Conservation (phyloP, 2,797 vertebrate species). For the Pachyuromys duprasi region DNA sequence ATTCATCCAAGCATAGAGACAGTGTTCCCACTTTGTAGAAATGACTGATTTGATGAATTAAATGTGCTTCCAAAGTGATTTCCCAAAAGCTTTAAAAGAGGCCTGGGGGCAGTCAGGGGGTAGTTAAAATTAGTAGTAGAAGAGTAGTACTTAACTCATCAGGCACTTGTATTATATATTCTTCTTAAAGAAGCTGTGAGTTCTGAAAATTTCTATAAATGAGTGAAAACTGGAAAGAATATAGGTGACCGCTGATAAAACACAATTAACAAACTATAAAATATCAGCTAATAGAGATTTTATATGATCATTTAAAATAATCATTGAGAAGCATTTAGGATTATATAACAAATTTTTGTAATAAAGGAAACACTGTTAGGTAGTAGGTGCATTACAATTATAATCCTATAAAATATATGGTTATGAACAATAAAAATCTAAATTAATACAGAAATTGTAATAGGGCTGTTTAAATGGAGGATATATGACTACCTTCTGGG, state of each 20-base stretch:
- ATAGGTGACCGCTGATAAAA: slow-evolving; percentile 43
- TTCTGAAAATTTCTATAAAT: slow-evolving; percentile 63
- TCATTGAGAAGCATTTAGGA: slow-evolving; percentile 47
- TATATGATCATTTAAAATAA: slow-evolving; percentile 58
- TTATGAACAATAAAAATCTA: slow-evolving; percentile 58
- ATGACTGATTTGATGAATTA: slow-evolving; percentile 77
- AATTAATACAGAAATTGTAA: slow-evolving; percentile 66
- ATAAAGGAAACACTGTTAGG: slow-evolving; percentile 51
- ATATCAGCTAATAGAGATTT: slow-evolving; percentile 26
- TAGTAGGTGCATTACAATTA: slow-evolving; percentile 31
- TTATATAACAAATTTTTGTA: slow-evolving; percentile 35
- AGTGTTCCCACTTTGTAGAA: slow-evolving; percentile 67
- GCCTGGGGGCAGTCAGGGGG: neutral
- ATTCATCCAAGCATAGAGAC: slow-evolving; percentile 74
- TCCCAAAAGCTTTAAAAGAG: slow-evolving; percentile 67
- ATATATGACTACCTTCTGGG: slow-evolving; percentile 39
- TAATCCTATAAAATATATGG: slow-evolving; percentile 51
- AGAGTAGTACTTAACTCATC: slow-evolving; percentile 64
- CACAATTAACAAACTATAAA: slow-evolving; percentile 51
- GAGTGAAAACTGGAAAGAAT: slow-evolving; percentile 15
- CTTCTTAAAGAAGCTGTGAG: slow-evolving; percentile 64
- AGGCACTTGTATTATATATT: slow-evolving; percentile 63
- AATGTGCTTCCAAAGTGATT: slow-evolving; percentile 77
- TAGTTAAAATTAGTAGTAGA: slow-evolving; percentile 75
- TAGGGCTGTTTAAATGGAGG: slow-evolving; percentile 50